Evolutionary conservation across 2,113 vertebrate species (phyloP).

Genomic region (Takifugu flavidus): DNA sequence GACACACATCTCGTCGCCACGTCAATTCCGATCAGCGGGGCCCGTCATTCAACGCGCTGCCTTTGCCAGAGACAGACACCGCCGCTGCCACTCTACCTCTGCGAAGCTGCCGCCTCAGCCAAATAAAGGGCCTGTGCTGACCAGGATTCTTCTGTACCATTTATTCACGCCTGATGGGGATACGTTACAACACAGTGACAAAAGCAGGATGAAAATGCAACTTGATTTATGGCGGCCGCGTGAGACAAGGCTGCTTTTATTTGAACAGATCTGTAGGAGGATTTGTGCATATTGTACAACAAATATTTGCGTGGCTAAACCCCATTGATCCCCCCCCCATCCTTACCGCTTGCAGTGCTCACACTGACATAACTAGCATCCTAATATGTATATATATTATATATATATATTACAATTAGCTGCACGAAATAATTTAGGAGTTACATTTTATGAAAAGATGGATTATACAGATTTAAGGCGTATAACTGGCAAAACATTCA

Average conservation of each 20-base stretch:
- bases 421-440: too few relatives aligned
- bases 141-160: conserved; percentile 34
- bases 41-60: conserved; percentile 59
- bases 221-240: not conserved
- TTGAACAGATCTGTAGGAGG: too few relatives aligned
- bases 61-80: conserved; percentile 44
- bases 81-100: conserved; percentile 18
- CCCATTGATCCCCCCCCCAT: too few relatives aligned
- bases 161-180: conserved; percentile 19
- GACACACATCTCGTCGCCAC: conserved; percentile 72
- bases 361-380: too few relatives aligned
- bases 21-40: conserved; percentile 76
- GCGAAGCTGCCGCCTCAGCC: conserved; percentile 53
- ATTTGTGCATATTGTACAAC: too few relatives aligned
- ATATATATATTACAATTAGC: too few relatives aligned
- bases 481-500: too few relatives aligned
- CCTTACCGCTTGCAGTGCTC: too few relatives aligned
- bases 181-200: conserved; percentile 13
- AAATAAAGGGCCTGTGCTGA: conserved; percentile 46
- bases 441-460: too few relatives aligned
- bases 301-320: too few relatives aligned
- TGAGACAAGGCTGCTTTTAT: too few relatives aligned
- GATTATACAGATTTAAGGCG: not conserved
- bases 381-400: too few relatives aligned
- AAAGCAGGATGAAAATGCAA: conserved; percentile 17